Percentiles rank a stretch among this genome's conserved stretches.
phyloP scores from a whole-genome alignment of 1,140 invertebrate genomes.

The Ruditapes philippinarum region DNA sequence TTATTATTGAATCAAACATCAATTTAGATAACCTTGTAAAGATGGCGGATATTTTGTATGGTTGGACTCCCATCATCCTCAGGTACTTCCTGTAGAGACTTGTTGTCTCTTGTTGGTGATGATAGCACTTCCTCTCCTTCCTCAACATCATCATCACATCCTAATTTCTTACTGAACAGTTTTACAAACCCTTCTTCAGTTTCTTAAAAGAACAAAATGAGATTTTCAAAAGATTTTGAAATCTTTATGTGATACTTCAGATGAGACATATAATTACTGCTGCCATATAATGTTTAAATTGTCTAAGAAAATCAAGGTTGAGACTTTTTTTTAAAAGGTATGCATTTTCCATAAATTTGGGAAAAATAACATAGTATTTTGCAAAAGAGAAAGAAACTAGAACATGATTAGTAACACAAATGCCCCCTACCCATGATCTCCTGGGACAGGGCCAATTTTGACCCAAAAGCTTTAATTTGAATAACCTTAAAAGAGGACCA shows the following conservation, averaged over 20 bases:
- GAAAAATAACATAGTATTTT: too few species aligned
- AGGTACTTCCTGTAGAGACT: constrained; percentile 50
- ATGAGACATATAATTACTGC: too few species aligned
- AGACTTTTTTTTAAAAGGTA: too few species aligned
- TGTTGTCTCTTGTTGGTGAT: constrained; percentile 27
- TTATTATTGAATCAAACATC: not conserved
- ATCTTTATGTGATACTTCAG: not conserved
- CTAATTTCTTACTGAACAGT: constrained; percentile 79
- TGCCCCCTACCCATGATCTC: too few species aligned
- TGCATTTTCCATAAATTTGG: too few species aligned
- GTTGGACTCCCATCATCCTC: constrained; percentile 55
- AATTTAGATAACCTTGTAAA: constrained; percentile 70
- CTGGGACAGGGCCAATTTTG: too few species aligned
- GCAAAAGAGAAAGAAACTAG: too few species aligned
- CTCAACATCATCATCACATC: constrained; percentile 52
- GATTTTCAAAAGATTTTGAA: not conserved
- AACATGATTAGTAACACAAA: too few species aligned
- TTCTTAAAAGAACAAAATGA: constrained; percentile 77
- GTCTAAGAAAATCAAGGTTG: too few species aligned
- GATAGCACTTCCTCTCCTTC: constrained; percentile 63
- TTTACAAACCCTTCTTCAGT: constrained; percentile 87
- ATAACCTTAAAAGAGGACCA: too few species aligned
- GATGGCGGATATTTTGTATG: constrained; percentile 77
- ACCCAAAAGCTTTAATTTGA: too few species aligned
- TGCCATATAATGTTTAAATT: too few species aligned